Conservation (phyloP, 1,140 invertebrate species). For the Rhagoletis zephyria region DNA sequence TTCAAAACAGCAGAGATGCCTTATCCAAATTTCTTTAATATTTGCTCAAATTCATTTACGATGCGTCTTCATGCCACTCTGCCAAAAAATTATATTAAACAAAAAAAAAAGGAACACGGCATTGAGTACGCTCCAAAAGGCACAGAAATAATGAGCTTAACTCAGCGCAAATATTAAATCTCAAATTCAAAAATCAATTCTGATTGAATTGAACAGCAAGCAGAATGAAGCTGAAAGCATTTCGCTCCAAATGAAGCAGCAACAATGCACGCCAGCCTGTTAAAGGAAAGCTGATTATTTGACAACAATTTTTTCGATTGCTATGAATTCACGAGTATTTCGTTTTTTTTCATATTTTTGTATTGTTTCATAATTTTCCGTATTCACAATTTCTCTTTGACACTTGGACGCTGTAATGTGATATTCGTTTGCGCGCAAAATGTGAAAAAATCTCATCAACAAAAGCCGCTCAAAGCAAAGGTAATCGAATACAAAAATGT, state of each 20-base stretch:
- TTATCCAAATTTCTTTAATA: no score
- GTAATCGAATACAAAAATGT: background rate
- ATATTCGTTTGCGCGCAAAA: background rate
- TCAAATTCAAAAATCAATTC: background rate
- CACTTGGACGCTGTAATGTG: background rate
- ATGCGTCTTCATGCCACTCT: no score
- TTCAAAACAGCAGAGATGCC: no score
- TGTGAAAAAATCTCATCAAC: background rate
- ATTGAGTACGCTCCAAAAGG: background rate
- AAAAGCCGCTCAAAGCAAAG: background rate
- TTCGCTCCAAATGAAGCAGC: background rate
- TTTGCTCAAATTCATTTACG: no score
- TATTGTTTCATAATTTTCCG: background rate
- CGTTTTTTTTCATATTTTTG: background rate
- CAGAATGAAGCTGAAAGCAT: background rate
- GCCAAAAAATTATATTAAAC: no score
- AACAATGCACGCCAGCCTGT: background rate
- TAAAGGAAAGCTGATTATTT: background rate
- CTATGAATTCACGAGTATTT: background rate
- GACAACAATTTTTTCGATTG: background rate
- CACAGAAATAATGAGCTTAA: background rate
- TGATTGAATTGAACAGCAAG: conserved; percentile 36
- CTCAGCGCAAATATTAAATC: conserved; percentile 25
- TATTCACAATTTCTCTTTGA: conserved; percentile 32
- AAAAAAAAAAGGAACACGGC: background rate